phyloP scores from a whole-genome alignment of 2,888 invertebrate genomes.

The Clitarchus hookeri region DNA sequence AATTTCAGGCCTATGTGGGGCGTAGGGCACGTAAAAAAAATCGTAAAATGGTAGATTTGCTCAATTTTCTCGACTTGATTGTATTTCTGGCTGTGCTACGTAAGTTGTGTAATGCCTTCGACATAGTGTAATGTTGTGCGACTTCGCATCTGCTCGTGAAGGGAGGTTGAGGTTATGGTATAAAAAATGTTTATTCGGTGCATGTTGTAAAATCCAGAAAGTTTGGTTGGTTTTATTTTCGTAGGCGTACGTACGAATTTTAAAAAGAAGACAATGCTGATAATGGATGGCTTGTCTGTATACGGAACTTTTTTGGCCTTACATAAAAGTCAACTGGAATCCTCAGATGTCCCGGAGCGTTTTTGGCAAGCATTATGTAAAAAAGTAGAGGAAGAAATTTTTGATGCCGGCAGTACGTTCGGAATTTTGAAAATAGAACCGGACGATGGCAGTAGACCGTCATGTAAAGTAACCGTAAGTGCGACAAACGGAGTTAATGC shows the following conservation, averaged over 20 bases:
- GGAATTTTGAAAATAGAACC: conserved; percentile 71
- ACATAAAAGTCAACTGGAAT: conserved; percentile 59
- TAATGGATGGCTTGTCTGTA: conserved; percentile 33
- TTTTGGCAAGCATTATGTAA: conserved; percentile 70
- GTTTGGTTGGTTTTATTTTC: too few species aligned
- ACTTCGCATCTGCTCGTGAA: too few species aligned
- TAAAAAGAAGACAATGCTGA: not conserved
- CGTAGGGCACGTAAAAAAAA: too few species aligned
- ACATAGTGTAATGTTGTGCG: too few species aligned
- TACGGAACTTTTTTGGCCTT: conserved; percentile 35
- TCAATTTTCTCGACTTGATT: too few species aligned
- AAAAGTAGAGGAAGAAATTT: conserved; percentile 67
- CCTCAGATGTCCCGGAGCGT: conserved; percentile 70
- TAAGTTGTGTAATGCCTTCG: too few species aligned
- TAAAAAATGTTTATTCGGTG: too few species aligned
- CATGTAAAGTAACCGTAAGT: conserved; percentile 69
- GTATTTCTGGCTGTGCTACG: too few species aligned
- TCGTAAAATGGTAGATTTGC: too few species aligned
- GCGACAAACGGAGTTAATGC: conserved; percentile 62
- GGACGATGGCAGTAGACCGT: conserved; percentile 63
- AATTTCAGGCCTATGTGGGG: too few species aligned
- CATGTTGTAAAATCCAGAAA: too few species aligned
- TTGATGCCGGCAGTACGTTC: conserved; percentile 76
- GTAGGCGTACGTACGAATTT: not conserved
- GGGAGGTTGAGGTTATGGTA: too few species aligned